These are phyloP conservation scores for Typhlomys cinereus DNA, from an alignment of 2,113 vertebrate genomes.

Conservation along the genomic window DNA sequence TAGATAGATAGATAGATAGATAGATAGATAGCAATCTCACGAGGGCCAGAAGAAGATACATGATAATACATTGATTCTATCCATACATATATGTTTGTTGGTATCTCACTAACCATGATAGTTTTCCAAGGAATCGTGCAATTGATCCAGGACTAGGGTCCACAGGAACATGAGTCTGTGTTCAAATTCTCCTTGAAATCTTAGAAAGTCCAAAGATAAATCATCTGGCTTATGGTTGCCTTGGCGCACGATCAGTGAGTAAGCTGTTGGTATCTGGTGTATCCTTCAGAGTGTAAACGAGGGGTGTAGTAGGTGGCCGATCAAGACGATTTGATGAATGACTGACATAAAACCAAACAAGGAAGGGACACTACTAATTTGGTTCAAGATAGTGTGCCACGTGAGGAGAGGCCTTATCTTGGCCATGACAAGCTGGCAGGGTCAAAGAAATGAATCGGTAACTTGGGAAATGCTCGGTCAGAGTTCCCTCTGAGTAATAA, in stretches of 20 bases:
- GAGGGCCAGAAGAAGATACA: neutral
- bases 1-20: neutral
- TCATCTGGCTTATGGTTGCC: neutral
- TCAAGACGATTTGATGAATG: constrained; percentile 35
- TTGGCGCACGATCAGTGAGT: neutral
- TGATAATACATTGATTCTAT: neutral
- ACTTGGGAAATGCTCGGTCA: neutral
- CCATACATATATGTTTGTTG: neutral
- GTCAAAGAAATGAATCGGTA: neutral
- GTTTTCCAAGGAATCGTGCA: neutral
- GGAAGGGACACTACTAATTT: neutral
- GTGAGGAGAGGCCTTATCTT: neutral
- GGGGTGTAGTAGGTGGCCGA: neutral
- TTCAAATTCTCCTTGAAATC: constrained; percentile 56
- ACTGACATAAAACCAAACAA: constrained; percentile 29
- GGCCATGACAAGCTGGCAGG: neutral
- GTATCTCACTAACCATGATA: neutral
- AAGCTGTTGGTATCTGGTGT: neutral
- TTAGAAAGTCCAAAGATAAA: constrained; percentile 58
- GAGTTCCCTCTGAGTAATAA: neutral
- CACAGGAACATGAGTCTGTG: neutral
- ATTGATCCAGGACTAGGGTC: constrained; percentile 32
- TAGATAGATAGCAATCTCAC: neutral
- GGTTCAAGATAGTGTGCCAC: neutral
- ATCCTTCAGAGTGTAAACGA: constrained; percentile 9